A percentile compares a stretch with the other conserved stretches of the same genome.
Evolutionary conservation across 2,888 invertebrate species (phyloP).

Genomic region (Tridacna crocea): DNA sequence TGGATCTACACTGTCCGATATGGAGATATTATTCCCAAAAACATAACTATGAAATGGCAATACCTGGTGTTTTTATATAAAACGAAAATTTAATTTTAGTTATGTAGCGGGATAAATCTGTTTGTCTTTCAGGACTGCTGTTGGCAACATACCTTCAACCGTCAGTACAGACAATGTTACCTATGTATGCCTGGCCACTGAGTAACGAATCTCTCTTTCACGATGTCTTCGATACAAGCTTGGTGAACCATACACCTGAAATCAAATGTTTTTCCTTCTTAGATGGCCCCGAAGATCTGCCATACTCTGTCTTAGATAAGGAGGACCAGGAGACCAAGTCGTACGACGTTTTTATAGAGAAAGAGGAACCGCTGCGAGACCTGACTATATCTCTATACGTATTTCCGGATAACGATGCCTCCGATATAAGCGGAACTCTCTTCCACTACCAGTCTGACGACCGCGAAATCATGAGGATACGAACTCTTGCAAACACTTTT

Average conservation of each 20-base stretch:
- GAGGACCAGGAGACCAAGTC: slow-evolving; percentile 38
- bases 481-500: slow-evolving; percentile 57
- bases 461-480: slow-evolving; percentile 57
- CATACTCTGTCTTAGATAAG: slow-evolving; percentile 50
- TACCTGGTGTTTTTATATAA: no score
- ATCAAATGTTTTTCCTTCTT: slow-evolving; percentile 49
- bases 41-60: no score
- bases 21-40: no score
- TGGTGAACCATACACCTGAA: slow-evolving; percentile 30
- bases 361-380: slow-evolving; percentile 37
- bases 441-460: slow-evolving; percentile 57
- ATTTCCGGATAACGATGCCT: slow-evolving; percentile 50
- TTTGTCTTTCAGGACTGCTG: neutral
- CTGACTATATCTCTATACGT: slow-evolving; percentile 55
- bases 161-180: slow-evolving; percentile 15
- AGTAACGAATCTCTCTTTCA: slow-evolving; percentile 51
- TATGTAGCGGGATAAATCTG: no score
- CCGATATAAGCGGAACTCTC: slow-evolving; percentile 57
- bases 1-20: no score
- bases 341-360: slow-evolving; percentile 49
- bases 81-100: no score
- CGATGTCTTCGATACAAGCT: slow-evolving; percentile 44
- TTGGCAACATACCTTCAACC: slow-evolving; percentile 1
- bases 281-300: slow-evolving; percentile 47
- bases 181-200: slow-evolving; percentile 54